Base-by-base conservation (phyloP, 2,113 vertebrate species). In the Plectropomus leopardus region DNA sequence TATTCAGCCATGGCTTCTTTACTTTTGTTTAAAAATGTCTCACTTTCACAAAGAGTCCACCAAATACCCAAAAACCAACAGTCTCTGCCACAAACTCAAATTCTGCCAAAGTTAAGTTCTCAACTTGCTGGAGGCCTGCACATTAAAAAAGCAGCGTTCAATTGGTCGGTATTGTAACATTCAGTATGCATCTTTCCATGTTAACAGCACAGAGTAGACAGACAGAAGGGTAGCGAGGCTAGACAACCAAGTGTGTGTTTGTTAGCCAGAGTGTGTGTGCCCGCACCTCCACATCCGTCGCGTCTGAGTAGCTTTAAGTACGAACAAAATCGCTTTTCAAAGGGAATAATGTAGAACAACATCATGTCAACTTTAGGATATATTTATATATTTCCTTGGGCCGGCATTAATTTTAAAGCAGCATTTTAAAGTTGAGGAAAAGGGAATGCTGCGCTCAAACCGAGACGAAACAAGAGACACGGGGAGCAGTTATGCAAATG, bases 271-370 rank as follows among this genome's bases (percentile, higher is more conserved):
- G 73, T 14, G 78, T 34, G 68, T 61, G 85, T 84, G 57, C 78
- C 88, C 32, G 61, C 66, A 82, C 80, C 77, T 76, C 86, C 76
- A 66, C 71, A 61, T 57, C 83, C 60, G 74, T 72, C 54, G 53
- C 57, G 61, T 67, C 86, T 73, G 67, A 82, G 85, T 50, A 80
- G 76, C 88, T 91, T 89, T 88, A 92, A 93, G 82, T 90, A 80
- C 19, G 84, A 90, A 94, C 92, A 93, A 93, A 95, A 93, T 66
- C 66, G 66, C 89, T 89, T 95, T 95, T 95, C 94, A 95, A 93
- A 94, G 85, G 72, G 93, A 95, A 94, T 94, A 92, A 94, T 90
- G 90, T 88, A 90, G 73, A 90, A 94, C 94, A 95, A 93, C 92
- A 88, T 89, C 90, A 82, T 92, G 93, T 91, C 92, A 92, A 86